Conservation (phyloP, 92 coral and sea anemone genomes). For the Porites evermanni region DNA sequence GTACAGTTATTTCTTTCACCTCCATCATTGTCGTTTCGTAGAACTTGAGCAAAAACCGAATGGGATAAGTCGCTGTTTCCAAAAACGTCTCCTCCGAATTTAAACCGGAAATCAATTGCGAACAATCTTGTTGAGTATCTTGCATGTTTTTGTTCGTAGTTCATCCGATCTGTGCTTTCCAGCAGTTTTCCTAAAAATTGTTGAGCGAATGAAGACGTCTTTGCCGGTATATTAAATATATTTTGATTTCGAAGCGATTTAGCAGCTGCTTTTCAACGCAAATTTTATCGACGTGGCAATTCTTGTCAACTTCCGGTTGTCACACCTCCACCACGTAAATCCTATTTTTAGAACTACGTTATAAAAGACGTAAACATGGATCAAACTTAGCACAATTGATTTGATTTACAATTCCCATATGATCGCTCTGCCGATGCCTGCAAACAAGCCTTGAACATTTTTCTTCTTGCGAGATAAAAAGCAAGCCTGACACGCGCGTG, state of each 20-base stretch:
- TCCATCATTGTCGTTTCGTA: slow-evolving; percentile 76
- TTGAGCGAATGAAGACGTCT: background rate
- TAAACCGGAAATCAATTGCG: slow-evolving; percentile 27
- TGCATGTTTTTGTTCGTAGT: slow-evolving; percentile 24
- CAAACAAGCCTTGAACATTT: no score
- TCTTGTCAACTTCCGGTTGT: slow-evolving; percentile 36
- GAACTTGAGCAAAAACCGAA: slow-evolving; percentile 75
- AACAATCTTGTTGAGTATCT: background rate
- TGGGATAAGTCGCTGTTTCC: slow-evolving; percentile 72
- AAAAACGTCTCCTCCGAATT: slow-evolving; percentile 54
- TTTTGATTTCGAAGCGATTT: slow-evolving; percentile 4
- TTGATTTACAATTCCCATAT: no score
- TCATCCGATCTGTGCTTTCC: background rate
- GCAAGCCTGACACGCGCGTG: no score
- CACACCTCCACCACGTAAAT: slow-evolving; percentile 5
- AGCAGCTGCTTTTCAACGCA: slow-evolving; percentile 12
- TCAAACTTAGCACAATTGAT: no score
- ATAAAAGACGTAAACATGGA: no score
- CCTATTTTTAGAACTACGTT: slow-evolving; percentile 18
- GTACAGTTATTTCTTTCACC: slow-evolving; percentile 64
- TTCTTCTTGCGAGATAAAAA: no score
- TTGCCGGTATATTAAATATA: background rate
- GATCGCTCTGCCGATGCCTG: no score
- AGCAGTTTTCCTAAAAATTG: background rate
- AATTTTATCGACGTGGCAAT: slow-evolving; percentile 46